Evolutionary conservation across 2,797 vertebrate species (phyloP), one percentile per base, ranked within the genome.

Genomic region (Melanotaenia trifasciata): DNA sequence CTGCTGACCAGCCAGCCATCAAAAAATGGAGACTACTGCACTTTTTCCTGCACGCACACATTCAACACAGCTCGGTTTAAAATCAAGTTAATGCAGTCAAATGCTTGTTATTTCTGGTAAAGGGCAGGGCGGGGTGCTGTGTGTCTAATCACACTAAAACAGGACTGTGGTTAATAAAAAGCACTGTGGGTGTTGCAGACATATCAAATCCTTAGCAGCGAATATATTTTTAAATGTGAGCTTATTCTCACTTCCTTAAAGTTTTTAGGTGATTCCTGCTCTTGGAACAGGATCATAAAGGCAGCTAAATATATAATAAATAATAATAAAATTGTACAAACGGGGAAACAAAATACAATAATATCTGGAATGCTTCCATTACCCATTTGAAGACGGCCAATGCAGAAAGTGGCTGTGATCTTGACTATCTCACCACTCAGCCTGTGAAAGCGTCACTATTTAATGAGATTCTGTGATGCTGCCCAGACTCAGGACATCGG

Each of bases 401-500:
- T 87, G 60, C 86, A 84, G 72, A 85, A 87, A 87, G 74, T 84
- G 76, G 79, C 75, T 74, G 80, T 86, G 83, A 83, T 90, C 89
- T 92, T 92, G 90, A 92, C 89, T 87, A 81, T 89, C 73, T 93
- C 91, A 86, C 83, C 79, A 80, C 84, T 93, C 91, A 91, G 91
- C 83, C 90, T 85, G 88, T 92, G 90, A 92, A 93, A 93, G 91
- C 87, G 84, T 92, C 85, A 91, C 82, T 74, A 62, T 90, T 93
- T 93, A 92, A 93, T 91, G 91, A 84, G 87, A 91, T 84, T 83
- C 79, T 83, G 81, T 93, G 91, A 94, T 78, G 83, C 79, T 90
- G 82, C 83, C 87, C 94, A 93, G 90, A 74, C 90, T 54, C 87
- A 59, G 74, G 79, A 84, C 85, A 85, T 92, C 88, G 43, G 38